These are phyloP conservation scores for Melanostoma mellinum DNA, from an alignment of 2,888 invertebrate genomes.

Conservation along the genomic window DNA sequence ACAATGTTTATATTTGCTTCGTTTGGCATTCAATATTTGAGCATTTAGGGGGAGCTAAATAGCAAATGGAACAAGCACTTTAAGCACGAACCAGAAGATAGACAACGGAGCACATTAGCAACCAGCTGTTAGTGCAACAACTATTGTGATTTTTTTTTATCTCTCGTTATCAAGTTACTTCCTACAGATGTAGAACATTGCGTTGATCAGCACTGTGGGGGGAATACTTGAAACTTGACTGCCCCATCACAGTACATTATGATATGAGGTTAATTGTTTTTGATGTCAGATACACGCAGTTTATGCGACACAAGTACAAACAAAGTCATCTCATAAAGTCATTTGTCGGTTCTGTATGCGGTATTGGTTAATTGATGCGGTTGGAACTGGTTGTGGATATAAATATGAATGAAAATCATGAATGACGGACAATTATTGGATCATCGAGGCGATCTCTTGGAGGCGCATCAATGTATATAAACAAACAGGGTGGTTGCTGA, in stretches of 20 bases:
- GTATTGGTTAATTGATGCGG: conserved; percentile 42
- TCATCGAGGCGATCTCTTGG: too few relatives aligned
- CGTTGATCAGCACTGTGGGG: conserved; percentile 5
- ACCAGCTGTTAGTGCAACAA: conserved; percentile 30
- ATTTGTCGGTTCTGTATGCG: too few relatives aligned
- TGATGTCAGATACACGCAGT: conserved; percentile 59
- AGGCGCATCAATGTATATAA: too few relatives aligned
- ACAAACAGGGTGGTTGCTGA: too few relatives aligned
- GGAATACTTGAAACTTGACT: conserved; percentile 19
- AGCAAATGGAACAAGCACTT: conserved; percentile 38
- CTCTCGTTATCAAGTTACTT: conserved; percentile 65
- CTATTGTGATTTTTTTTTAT: conserved; percentile 27
- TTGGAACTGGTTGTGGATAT: conserved; percentile 17
- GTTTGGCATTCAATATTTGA: conserved; percentile 59
- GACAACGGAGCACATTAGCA: conserved; percentile 5
- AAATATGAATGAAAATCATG: conserved; percentile 30
- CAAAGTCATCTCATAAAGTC: conserved; percentile 13
- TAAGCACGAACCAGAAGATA: conserved; percentile 27
- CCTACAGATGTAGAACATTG: conserved; percentile 60
- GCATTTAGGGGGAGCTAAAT: conserved; percentile 54
- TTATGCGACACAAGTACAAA: conserved; percentile 47
- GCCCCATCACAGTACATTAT: conserved; percentile 22
- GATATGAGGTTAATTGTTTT: conserved; percentile 72
- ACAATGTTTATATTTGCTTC: conserved; percentile 65
- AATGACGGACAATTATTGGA: too few relatives aligned